Evolutionary conservation across 2,888 invertebrate species (phyloP).

Genomic region (Ormyrus labotus): DNA sequence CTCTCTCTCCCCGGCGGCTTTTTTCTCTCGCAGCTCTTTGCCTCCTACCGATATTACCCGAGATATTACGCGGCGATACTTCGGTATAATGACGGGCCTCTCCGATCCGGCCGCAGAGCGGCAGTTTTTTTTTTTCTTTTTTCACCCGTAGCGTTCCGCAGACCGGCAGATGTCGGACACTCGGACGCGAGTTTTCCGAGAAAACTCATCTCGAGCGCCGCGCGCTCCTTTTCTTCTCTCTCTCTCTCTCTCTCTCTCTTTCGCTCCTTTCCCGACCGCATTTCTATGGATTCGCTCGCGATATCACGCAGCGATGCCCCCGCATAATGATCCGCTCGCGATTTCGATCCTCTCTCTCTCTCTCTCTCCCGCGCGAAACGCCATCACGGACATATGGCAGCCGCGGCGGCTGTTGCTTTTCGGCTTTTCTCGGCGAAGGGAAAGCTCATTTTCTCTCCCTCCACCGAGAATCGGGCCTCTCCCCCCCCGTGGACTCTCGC

Average conservation of each 20-base stretch:
- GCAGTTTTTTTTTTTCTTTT: neutral
- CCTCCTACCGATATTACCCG: conserved; percentile 60
- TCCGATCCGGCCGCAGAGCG: conserved; percentile 19
- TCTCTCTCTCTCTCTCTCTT: conserved; percentile 9
- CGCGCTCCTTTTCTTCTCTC: conserved; percentile 23
- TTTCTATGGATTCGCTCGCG: conserved; percentile 32
- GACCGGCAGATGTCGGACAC: conserved; percentile 27
- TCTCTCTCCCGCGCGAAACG: no score
- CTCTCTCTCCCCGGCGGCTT: neutral
- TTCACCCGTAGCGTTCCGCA: neutral
- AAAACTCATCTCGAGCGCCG: conserved; percentile 29
- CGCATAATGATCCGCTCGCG: conserved; percentile 59
- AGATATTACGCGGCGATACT: conserved; percentile 65
- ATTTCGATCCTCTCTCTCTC: conserved; percentile 38
- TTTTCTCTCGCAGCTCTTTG: conserved; percentile 4
- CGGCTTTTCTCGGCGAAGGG: neutral
- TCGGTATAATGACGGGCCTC: conserved; percentile 54
- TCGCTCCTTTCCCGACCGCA: conserved; percentile 18
- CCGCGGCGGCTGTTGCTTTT: neutral
- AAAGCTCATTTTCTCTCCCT: no score
- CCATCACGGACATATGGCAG: conserved; percentile 4
- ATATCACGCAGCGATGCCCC: conserved; percentile 60
- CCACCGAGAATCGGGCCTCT: neutral
- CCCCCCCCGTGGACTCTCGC: neutral
- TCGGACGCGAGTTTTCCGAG: conserved; percentile 28